A percentile compares a stretch with the other conserved stretches of the same genome.
Evolutionary conservation across 2,888 invertebrate species (phyloP).

Genomic region (Stenodera caucasica): DNA sequence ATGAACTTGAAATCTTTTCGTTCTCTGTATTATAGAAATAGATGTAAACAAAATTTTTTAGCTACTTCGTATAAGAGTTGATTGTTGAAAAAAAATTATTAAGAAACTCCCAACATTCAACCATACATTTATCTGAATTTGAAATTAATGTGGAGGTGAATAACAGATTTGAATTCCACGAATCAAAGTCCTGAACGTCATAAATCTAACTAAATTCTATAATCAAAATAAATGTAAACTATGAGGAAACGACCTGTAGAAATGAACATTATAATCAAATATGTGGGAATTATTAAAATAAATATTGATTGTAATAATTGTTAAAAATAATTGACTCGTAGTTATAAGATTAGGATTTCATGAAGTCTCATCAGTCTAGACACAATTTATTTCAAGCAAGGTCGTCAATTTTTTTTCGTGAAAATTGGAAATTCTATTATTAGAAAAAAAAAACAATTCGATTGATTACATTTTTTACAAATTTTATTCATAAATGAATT

Average conservation of each 20-base stretch:
- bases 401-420: background rate
- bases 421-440: background rate
- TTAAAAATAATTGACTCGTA: background rate
- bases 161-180: constrained; percentile 1
- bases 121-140: background rate
- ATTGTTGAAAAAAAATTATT: background rate
- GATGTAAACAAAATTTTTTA: background rate
- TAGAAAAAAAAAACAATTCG: too few relatives aligned
- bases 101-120: background rate
- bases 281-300: background rate
- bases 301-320: background rate
- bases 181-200: background rate
- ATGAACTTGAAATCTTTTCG: constrained; percentile 17
- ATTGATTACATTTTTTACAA: background rate
- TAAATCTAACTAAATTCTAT: too few relatives aligned
- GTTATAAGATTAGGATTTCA: background rate
- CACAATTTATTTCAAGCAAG: background rate
- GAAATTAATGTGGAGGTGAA: background rate
- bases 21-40: background rate
- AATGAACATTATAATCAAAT: too few relatives aligned
- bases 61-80: too few relatives aligned
- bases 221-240: too few relatives aligned
- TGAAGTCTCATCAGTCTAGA: background rate
- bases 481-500: too few relatives aligned
- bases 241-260: too few relatives aligned